These are phyloP conservation scores for Cosmia pyralina DNA, from an alignment of 2,888 invertebrate genomes.

Conservation along the genomic window DNA sequence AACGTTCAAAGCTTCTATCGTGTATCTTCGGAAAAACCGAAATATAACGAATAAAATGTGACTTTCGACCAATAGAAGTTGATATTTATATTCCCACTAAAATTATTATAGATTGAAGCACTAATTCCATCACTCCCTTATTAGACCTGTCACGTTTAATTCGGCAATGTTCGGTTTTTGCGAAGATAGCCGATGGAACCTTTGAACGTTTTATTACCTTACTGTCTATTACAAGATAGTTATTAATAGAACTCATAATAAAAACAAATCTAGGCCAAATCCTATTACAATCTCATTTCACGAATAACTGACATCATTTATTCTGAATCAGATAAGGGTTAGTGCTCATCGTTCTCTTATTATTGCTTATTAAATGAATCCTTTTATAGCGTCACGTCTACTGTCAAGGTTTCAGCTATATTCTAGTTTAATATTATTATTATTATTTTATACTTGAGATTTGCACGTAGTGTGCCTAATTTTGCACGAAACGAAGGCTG, in stretches of 20 bases:
- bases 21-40: no score
- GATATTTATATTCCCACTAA: no score
- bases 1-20: no score
- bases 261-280: constrained; percentile 31
- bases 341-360: constrained; percentile 17
- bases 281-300: constrained; percentile 17
- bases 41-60: no score
- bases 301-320: constrained; percentile 33
- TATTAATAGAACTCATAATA: neutral
- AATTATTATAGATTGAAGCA: no score
- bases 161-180: no score
- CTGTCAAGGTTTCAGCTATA: constrained; percentile 33
- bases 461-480: constrained; percentile 8
- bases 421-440: constrained; percentile 12
- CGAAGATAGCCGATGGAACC: no score
- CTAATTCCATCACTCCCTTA: no score
- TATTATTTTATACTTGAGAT: no score
- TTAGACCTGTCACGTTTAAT: no score
- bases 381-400: constrained; percentile 32
- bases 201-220: no score
- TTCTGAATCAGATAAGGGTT: constrained; percentile 31
- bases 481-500: constrained; percentile 27
- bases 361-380: constrained; percentile 36
- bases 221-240: neutral
- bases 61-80: no score